Percentiles rank a stretch among this genome's conserved stretches.
Conservation (phyloP, 2,797 vertebrate genomes). For the Arrhamphus sclerolepis region DNA sequence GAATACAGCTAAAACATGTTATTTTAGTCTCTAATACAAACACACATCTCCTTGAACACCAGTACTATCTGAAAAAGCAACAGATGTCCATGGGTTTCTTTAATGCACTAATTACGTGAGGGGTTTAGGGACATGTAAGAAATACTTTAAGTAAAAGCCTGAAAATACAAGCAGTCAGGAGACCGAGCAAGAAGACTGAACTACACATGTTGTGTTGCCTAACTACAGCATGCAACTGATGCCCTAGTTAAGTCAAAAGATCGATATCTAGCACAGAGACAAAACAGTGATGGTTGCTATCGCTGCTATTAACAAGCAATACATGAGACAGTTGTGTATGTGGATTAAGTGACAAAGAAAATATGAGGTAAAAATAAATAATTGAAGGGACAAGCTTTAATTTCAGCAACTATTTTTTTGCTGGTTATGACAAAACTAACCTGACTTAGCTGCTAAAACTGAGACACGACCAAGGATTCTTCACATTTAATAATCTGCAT, state of each 20-base stretch:
- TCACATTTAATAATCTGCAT: not conserved
- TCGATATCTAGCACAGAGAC: too few relatives aligned
- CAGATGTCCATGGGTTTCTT: constrained; percentile 24
- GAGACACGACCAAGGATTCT: not conserved
- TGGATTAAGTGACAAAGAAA: constrained; percentile 28
- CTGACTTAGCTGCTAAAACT: not conserved
- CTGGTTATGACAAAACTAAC: too few relatives aligned
- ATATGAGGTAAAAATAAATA: constrained; percentile 4
- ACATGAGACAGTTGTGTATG: constrained; percentile 9
- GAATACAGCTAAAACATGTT: constrained; percentile 25
- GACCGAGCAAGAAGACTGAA: not conserved
- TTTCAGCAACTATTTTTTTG: too few relatives aligned
- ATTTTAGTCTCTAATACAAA: constrained; percentile 30
- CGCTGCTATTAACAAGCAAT: too few relatives aligned
- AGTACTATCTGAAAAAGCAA: constrained; percentile 22
- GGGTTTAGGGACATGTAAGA: constrained; percentile 2
- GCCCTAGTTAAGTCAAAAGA: too few relatives aligned
- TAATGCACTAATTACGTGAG: constrained; percentile 3
- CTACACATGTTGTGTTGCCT: not conserved
- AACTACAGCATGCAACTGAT: too few relatives aligned
- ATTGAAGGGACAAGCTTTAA: not conserved
- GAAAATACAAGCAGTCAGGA: not conserved
- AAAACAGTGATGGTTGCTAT: too few relatives aligned
- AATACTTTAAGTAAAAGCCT: not conserved
- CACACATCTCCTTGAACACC: not conserved